Percentiles rank a stretch among this genome's conserved stretches.
These are phyloP conservation scores for Carcinoscorpius rotundicauda DNA, from an alignment of 1,140 invertebrate species.

Conservation along the genomic window DNA sequence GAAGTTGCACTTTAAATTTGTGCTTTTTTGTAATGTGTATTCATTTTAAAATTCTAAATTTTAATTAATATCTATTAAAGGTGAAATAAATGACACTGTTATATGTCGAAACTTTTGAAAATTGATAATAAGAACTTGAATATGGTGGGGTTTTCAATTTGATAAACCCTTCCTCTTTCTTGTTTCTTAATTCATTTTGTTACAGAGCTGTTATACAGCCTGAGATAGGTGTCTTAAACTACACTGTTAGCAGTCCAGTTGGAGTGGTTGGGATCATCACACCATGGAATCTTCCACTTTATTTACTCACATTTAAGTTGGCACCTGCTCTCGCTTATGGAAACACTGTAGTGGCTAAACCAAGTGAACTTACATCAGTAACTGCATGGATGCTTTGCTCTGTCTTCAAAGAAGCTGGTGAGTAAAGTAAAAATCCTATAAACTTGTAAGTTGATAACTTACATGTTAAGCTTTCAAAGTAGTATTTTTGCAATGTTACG, in stretches of 20 bases:
- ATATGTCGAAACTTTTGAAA: background rate
- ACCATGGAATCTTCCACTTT: slow-evolving; percentile 49
- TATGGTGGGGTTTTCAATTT: background rate
- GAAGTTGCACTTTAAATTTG: no score
- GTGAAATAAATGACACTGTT: background rate
- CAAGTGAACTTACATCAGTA: slow-evolving; percentile 47
- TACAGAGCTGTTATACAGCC: slow-evolving; percentile 22
- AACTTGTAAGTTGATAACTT: slow-evolving; percentile 8
- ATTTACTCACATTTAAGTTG: slow-evolving; percentile 44
- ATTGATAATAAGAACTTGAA: background rate
- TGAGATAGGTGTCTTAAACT: slow-evolving; percentile 38
- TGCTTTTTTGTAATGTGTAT: no score
- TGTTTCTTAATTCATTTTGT: slow-evolving; percentile 23
- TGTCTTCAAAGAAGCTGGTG: slow-evolving; percentile 41
- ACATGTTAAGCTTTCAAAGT: slow-evolving; percentile 1
- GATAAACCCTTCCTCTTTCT: background rate
- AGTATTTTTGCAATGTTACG: background rate
- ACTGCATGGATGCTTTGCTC: slow-evolving; percentile 43
- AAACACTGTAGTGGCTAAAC: slow-evolving; percentile 47
- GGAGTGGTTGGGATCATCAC: slow-evolving; percentile 46
- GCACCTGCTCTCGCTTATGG: slow-evolving; percentile 45
- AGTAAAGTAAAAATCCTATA: slow-evolving; percentile 5
- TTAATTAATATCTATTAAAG: no score
- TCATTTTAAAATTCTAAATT: no score
- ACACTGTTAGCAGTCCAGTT: slow-evolving; percentile 39